phyloP scores from a whole-genome alignment of 2,888 invertebrate species.

The Hydraecia micacea region DNA sequence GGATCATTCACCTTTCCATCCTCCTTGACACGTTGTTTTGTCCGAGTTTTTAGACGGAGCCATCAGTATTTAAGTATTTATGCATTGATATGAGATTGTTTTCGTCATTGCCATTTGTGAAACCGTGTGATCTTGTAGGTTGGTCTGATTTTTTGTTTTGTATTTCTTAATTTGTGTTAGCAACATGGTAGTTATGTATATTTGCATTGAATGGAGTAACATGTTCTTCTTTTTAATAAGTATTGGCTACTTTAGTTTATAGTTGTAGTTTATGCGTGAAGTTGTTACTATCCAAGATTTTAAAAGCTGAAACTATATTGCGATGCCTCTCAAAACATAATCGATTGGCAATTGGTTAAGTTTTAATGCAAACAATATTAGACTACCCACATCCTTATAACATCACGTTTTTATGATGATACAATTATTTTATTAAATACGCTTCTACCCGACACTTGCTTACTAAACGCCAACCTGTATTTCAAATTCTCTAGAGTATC shows the following conservation, averaged over 20 bases:
- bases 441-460: neutral
- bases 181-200: conserved; percentile 25
- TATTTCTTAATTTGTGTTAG: neutral
- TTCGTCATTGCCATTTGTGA: conserved; percentile 57
- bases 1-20: conserved; percentile 55
- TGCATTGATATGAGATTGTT: conserved; percentile 58
- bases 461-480: no score
- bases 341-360: neutral
- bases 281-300: neutral
- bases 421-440: neutral
- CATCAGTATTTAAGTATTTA: conserved; percentile 63
- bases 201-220: neutral
- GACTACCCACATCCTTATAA: neutral
- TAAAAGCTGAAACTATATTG: neutral
- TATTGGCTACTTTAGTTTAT: neutral
- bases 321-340: neutral
- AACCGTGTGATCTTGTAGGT: conserved; percentile 50
- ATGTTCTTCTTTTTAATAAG: neutral
- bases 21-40: conserved; percentile 68
- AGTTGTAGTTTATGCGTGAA: neutral
- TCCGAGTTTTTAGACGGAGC: conserved; percentile 50
- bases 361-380: neutral
- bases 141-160: conserved; percentile 32
- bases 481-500: neutral
- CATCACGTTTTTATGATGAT: neutral